These are phyloP conservation scores for Cartodere bifasciata DNA, from an alignment of 2,888 invertebrate species.

Conservation along the genomic window DNA sequence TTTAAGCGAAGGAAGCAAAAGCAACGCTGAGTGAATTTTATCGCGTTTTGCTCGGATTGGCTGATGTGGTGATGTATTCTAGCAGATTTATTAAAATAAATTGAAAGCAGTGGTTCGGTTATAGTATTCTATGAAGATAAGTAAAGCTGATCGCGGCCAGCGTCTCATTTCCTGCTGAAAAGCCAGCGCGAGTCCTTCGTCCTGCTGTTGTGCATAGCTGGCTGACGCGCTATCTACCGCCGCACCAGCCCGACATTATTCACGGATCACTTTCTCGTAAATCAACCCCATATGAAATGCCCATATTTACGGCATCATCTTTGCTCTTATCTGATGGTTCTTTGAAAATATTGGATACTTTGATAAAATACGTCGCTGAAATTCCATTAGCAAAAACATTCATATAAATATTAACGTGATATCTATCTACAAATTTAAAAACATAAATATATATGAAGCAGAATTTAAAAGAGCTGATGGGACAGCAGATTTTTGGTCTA, in stretches of 20 bases:
- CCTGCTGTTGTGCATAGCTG: constrained; percentile 15
- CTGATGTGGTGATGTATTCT: constrained; percentile 32
- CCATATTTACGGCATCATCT: no score
- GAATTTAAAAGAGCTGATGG: no score
- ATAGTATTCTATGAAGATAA: constrained; percentile 28
- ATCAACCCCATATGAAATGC: constrained; percentile 5
- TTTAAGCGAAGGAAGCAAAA: constrained; percentile 11
- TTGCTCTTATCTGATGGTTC: no score
- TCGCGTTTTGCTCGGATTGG: constrained; percentile 31
- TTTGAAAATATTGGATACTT: no score
- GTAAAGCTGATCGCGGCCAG: constrained; percentile 26
- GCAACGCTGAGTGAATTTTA: constrained; percentile 17
- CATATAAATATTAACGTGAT: no score
- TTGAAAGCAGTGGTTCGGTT: constrained; percentile 33
- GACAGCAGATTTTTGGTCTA: no score
- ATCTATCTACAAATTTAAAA: no score
- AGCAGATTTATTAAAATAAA: constrained; percentile 38
- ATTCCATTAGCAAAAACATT: no score
- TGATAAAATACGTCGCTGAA: no score
- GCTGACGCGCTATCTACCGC: constrained; percentile 18
- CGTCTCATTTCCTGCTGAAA: constrained; percentile 27
- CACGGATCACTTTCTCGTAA: constrained; percentile 13
- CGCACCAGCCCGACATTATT: constrained; percentile 18
- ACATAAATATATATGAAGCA: no score
- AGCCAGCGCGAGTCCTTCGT: constrained; percentile 18